A percentile compares a stretch with the other conserved stretches of the same genome.
Evolutionary conservation across 1,140 invertebrate genomes (phyloP).

Genomic region (Cataglyphis hispanica): DNA sequence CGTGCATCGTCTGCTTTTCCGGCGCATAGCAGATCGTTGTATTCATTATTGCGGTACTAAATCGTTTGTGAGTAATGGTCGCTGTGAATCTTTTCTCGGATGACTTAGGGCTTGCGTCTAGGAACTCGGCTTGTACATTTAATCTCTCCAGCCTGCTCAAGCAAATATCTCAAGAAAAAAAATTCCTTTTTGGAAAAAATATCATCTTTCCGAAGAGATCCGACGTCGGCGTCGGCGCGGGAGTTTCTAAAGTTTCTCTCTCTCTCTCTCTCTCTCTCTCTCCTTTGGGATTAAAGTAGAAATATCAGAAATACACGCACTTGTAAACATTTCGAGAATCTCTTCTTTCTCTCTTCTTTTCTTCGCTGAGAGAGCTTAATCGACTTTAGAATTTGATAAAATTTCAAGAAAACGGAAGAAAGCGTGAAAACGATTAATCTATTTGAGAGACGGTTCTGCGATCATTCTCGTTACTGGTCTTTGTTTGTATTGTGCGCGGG

Average conservation of each 20-base stretch:
- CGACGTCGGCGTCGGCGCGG: background rate
- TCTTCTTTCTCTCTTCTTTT: background rate
- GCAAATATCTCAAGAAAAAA: constrained; percentile 8
- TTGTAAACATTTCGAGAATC: background rate
- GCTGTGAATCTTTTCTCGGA: constrained; percentile 74
- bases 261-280: too few species aligned
- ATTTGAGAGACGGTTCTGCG: background rate
- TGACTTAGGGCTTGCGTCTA: constrained; percentile 16
- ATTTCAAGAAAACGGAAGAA: constrained; percentile 11
- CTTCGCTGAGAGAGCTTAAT: background rate
- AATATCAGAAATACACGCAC: background rate
- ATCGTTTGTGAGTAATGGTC: constrained; percentile 80
- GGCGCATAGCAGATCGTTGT: constrained; percentile 66
- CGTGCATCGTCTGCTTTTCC: background rate
- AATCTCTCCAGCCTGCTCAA: constrained; percentile 34
- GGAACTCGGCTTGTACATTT: constrained; percentile 1
- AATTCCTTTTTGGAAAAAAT: background rate
- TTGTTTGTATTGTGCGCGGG: constrained; percentile 36
- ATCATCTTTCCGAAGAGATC: background rate
- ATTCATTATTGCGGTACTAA: constrained; percentile 79
- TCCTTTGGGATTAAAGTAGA: background rate
- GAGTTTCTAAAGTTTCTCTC: background rate
- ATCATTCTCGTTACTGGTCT: constrained; percentile 43
- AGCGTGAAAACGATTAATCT: constrained; percentile 39
- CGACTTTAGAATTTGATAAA: constrained; percentile 27